A percentile compares a stretch with the other conserved stretches of the same genome.
phyloP scores from a whole-genome alignment of 1,140 invertebrate species.

The Steinernema feltiae region DNA sequence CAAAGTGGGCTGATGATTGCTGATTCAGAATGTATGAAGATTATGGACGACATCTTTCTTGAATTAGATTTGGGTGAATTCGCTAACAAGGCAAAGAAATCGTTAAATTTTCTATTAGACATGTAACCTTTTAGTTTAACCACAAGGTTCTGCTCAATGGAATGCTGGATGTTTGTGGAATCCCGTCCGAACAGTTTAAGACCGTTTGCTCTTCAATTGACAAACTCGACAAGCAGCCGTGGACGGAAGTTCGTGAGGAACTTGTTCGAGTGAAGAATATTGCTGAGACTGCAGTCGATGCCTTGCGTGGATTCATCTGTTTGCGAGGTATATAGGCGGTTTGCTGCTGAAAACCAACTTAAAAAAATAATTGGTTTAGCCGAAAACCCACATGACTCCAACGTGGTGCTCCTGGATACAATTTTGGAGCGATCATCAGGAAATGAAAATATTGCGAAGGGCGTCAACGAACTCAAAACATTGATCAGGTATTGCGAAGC shows the following conservation, averaged over 20 bases:
- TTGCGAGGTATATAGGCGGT: conserved; percentile 55
- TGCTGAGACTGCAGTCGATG: conserved; percentile 71
- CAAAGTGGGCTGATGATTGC: conserved; percentile 91
- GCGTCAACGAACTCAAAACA: conserved; percentile 69
- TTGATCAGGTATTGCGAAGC: conserved; percentile 79
- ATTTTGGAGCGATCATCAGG: not conserved
- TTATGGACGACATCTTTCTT: conserved; percentile 80
- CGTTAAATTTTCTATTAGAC: not conserved
- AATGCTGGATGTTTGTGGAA: conserved; percentile 90
- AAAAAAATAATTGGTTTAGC: not conserved
- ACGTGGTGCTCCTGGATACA: not conserved
- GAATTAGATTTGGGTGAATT: conserved; percentile 77
- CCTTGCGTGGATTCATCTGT: conserved; percentile 80
- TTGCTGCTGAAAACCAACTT: no score
- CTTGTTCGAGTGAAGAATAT: conserved; percentile 91
- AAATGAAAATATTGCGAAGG: conserved; percentile 56
- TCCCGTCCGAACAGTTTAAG: conserved; percentile 79
- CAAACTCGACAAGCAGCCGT: conserved; percentile 91
- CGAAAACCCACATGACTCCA: not conserved
- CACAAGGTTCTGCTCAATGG: conserved; percentile 88
- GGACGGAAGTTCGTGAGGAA: conserved; percentile 87
- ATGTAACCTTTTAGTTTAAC: conserved; percentile 65
- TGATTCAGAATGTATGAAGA: conserved; percentile 88
- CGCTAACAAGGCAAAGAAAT: conserved; percentile 74
- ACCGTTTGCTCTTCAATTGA: conserved; percentile 93